Percentiles rank a stretch among this genome's conserved stretches.
Conservation (phyloP, 92 coral and sea anemone species). For the Zoanthus gigantus region DNA sequence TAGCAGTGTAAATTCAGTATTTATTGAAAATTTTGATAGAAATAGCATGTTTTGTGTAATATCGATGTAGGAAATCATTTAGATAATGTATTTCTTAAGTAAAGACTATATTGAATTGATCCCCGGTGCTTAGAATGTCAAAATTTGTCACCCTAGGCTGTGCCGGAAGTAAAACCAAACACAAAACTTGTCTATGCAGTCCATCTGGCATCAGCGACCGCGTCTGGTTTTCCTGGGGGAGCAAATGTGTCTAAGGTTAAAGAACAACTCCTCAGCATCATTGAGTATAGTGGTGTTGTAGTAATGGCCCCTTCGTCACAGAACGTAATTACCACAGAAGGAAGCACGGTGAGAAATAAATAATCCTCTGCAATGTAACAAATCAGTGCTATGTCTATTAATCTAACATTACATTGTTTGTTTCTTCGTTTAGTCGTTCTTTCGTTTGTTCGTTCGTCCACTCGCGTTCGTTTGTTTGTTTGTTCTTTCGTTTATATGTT, state of each 20-base stretch:
- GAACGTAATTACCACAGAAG: constrained; percentile 71
- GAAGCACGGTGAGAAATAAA: constrained; percentile 66
- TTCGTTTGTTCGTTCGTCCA: no score
- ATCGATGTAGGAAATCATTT: no score
- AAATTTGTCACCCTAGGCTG: constrained; percentile 62
- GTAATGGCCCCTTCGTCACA: constrained; percentile 81
- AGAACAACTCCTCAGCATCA: constrained; percentile 69
- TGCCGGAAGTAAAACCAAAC: constrained; percentile 77
- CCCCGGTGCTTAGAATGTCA: not conserved
- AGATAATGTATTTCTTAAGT: no score
- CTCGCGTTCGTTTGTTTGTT: no score
- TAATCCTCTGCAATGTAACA: no score
- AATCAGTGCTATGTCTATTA: no score
- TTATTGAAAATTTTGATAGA: no score
- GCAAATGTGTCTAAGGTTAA: constrained; percentile 75
- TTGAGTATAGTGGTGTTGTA: constrained; percentile 95
- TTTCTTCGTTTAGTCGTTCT: no score
- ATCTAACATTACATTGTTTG: no score
- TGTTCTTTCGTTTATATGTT: no score
- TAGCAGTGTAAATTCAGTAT: no score
- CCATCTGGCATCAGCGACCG: constrained; percentile 65
- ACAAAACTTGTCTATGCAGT: constrained; percentile 83
- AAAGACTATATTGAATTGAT: not conserved
- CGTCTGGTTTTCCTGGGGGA: constrained; percentile 77
- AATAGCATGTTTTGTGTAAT: no score